Evolutionary conservation across 2,797 vertebrate genomes (phyloP), one percentile per base, ranked within the genome.

Genomic region (Salarias fasciatus): DNA sequence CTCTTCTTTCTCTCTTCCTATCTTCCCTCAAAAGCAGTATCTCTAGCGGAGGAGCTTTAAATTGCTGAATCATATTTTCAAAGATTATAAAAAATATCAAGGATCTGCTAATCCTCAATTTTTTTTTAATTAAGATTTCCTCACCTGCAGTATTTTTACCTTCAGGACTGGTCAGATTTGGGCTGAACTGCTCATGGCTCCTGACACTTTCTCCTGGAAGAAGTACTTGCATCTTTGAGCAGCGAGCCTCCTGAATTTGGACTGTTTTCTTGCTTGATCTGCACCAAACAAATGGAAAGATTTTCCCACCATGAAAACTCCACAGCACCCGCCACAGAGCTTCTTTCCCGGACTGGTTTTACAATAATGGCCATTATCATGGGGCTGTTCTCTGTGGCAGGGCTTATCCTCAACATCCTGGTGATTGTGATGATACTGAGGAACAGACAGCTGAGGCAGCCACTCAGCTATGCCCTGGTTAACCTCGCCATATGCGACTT

Each of bases 401-500:
- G 90, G 15, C 70, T 93, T 53, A 11, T 90, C 48, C 69, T 92
- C 49, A 96, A 97, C 40, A 61, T 93, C 30, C 67, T 90, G 5
- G 94, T 96, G 52, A 93, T 96, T 8, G 73, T 92, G 61, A 94
- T 95, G 72, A 96, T 93, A 4, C 30, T 90, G 8, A 92, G 74
- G 13, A 92, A 95, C 86, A 90, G 88, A 15, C 89, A 94, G 56
- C 72, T 96, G 40, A 90, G 92, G 57, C 94, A 95, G 60, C 95
- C 95, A 0, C 82, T 96, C 46, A 97, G 92, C 78, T 95, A 93
- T 0, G 91, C 94, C 28, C 86, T 95, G 69, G 93, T 97, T 11
- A 96, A 95, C 77, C 75, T 96, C 28, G 94, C 95, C 0, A 68
- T 94, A 51, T 94, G 95, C 31, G 94, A 96, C 85, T 92, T 96